Evolutionary conservation across 2,113 vertebrate species (phyloP).

Genomic region (Sebastes fasciatus): DNA sequence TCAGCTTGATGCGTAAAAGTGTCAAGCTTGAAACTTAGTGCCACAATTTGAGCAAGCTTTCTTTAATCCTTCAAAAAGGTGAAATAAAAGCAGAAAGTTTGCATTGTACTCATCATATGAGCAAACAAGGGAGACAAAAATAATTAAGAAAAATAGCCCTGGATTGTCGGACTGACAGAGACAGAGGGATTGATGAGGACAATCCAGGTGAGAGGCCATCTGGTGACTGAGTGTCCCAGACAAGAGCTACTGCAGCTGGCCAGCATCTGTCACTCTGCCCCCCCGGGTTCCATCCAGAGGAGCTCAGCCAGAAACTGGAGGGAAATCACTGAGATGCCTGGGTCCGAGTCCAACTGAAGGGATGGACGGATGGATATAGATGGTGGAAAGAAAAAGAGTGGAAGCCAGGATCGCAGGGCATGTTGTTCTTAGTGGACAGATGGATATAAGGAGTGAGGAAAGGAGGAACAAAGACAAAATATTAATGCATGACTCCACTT

Average conservation of each 20-base stretch:
- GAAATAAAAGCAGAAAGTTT: not conserved
- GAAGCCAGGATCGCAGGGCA: not conserved
- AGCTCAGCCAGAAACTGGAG: slow-evolving; percentile 28
- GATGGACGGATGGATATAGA: not conserved
- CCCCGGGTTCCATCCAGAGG: slow-evolving; percentile 40
- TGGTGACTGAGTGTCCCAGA: slow-evolving; percentile 36
- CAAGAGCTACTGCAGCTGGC: slow-evolving; percentile 37
- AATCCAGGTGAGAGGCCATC: slow-evolving; percentile 45
- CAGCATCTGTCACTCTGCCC: slow-evolving; percentile 44
- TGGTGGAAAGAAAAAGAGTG: not conserved
- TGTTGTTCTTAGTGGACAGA: slow-evolving; percentile 15
- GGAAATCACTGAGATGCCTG: not conserved
- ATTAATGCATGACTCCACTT: not conserved
- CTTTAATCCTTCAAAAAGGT: not conserved
- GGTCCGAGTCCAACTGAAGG: slow-evolving; percentile 9
- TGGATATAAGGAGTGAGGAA: not conserved
- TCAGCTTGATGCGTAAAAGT: not conserved
- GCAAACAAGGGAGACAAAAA: not conserved
- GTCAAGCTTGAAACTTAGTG: not conserved
- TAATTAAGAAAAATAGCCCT: not conserved
- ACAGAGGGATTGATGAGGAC: slow-evolving; percentile 4
- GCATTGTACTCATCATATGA: not conserved
- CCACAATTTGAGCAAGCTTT: not conserved
- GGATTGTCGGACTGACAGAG: not conserved
- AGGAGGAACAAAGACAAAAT: not conserved